Evolutionary conservation across 2,113 vertebrate species (phyloP).

Genomic region (Burhinus oedicnemus): DNA sequence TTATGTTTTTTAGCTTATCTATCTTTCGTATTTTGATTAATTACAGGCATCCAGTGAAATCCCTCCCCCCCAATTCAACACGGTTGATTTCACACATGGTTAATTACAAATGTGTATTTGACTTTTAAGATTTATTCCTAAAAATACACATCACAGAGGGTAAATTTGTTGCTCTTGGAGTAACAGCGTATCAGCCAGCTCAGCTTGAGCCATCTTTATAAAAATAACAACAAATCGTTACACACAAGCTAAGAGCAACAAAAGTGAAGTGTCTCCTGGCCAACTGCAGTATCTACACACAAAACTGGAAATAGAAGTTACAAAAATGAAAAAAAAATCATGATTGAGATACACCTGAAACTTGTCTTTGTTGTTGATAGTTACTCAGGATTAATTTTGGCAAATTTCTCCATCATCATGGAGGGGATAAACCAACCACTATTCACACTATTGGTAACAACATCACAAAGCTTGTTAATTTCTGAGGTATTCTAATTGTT

Average conservation of each 20-base stretch:
- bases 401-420: neutral
- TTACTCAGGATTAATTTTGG: neutral
- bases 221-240: neutral
- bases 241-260: neutral
- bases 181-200: neutral
- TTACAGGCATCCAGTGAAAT: neutral
- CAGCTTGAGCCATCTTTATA: neutral
- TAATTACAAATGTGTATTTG: neutral
- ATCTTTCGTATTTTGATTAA: neutral
- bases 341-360: neutral
- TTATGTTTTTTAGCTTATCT: slow-evolving; percentile 4
- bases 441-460: neutral
- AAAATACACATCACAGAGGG: neutral
- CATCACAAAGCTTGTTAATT: neutral
- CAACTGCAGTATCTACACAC: neutral
- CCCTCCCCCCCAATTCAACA: neutral
- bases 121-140: neutral
- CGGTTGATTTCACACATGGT: neutral
- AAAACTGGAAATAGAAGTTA: neutral
- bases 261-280: neutral
- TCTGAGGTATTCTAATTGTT: neutral
- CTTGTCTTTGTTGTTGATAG: neutral
- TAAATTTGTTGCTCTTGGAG: neutral
- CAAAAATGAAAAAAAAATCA: neutral
- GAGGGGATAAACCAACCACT: neutral